Percentiles rank a stretch among this genome's conserved stretches.
Conservation (phyloP, 2,888 invertebrate genomes). For the Anticlea derivata region DNA sequence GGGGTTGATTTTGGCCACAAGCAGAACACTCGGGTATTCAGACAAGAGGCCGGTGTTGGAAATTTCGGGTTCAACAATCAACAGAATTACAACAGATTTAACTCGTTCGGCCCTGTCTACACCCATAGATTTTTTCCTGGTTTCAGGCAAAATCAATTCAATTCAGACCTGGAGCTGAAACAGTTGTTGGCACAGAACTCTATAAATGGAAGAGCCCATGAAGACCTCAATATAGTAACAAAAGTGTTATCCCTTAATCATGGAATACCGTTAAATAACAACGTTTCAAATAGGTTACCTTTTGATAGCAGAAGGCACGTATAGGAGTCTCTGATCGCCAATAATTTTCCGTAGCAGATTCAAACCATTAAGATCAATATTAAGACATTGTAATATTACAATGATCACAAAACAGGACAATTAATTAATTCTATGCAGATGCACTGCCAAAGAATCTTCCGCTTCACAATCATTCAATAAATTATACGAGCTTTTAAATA, state of each 20-base stretch:
- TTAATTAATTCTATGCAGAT: constrained; percentile 2
- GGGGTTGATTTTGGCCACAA: constrained; percentile 57
- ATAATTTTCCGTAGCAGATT: constrained; percentile 23
- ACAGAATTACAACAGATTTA: constrained; percentile 66
- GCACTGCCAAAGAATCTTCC: constrained; percentile 21
- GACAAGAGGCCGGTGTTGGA: constrained; percentile 84
- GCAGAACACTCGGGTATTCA: constrained; percentile 75
- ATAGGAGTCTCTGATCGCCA: constrained; percentile 27
- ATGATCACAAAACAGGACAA: neutral
- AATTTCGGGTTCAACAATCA: constrained; percentile 85
- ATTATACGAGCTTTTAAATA: neutral
- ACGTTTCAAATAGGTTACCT: constrained; percentile 67
- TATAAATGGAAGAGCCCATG: constrained; percentile 85
- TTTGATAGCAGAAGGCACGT: constrained; percentile 73
- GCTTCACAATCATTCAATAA: constrained; percentile 1
- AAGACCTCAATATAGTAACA: constrained; percentile 91
- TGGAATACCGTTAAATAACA: constrained; percentile 82
- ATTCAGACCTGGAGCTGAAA: constrained; percentile 84
- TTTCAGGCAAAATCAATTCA: constrained; percentile 65
- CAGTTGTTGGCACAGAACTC: constrained; percentile 87
- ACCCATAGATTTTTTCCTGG: constrained; percentile 60
- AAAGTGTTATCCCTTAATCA: constrained; percentile 92
- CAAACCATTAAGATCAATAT: constrained; percentile 3
- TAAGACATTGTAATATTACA: neutral
- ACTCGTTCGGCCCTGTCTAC: constrained; percentile 58